A percentile compares a stretch with the other conserved stretches of the same genome.
These are phyloP conservation scores for Sciaenops ocellatus DNA, from an alignment of 2,797 vertebrate species.

Conservation along the genomic window DNA sequence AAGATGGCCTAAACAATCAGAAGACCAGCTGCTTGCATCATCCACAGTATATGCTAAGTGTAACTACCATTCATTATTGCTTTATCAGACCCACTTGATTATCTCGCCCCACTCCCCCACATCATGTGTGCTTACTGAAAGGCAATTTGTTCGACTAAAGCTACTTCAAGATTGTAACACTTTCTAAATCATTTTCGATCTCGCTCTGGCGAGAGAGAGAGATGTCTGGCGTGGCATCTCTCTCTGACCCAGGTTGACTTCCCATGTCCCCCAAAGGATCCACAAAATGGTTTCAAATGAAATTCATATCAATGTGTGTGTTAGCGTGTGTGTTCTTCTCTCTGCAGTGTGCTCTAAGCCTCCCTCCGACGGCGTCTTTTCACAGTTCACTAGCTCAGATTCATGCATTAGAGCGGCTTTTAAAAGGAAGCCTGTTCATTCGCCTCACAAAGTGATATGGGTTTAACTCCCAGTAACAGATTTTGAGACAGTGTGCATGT, in stretches of 20 bases:
- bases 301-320: constrained; percentile 75
- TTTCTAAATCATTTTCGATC: constrained; percentile 43
- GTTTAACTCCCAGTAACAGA: constrained; percentile 80
- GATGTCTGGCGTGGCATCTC: constrained; percentile 38
- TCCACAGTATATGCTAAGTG: constrained; percentile 74
- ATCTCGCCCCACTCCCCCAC: constrained; percentile 35
- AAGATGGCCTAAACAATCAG: constrained; percentile 80
- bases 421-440: constrained; percentile 88
- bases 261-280: constrained; percentile 49
- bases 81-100: constrained; percentile 62
- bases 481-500: constrained; percentile 77
- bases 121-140: constrained; percentile 50
- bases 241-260: constrained; percentile 55
- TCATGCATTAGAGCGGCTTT: constrained; percentile 85
- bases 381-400: constrained; percentile 82
- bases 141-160: constrained; percentile 58
- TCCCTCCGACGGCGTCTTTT: constrained; percentile 77
- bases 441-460: constrained; percentile 74
- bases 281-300: constrained; percentile 72
- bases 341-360: constrained; percentile 69
- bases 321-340: constrained; percentile 64
- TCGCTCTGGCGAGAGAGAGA: constrained; percentile 10
- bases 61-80: constrained; percentile 70
- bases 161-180: constrained; percentile 63
- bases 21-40: constrained; percentile 77